Base-by-base conservation (phyloP, 2,113 vertebrate genomes). In the Struthio camelus region DNA sequence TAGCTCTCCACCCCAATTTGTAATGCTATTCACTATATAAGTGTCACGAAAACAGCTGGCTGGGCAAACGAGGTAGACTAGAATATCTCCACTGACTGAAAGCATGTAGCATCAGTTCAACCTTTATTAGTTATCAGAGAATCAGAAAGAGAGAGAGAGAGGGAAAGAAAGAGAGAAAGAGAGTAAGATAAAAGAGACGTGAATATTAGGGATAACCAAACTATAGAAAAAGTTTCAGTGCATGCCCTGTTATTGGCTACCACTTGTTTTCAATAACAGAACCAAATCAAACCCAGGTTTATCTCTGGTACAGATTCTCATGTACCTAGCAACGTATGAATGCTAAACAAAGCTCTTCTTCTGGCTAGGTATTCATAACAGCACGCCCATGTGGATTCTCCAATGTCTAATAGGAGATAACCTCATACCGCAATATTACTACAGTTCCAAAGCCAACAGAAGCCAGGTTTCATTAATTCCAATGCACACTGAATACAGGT, bases 11-110 rank as follows among this genome's bases (percentile, higher is more conserved):
- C 11, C 19, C 67, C 48, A 42, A 30, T 85, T 85, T 46, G 40
- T 34, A 58, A 67, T 0, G 6, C 24, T 44, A 36, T 25, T 66
- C n/a, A 56, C 67, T 32, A 50, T 0, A 50, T 0, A 1, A 76
- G 38, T 76, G 86, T 46, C 12, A 51, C n/a, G 18, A 65, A 65
- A 80, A 66, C 17, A 65, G 5, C 5, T 75, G 16, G 6, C 15
- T 56, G 61, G 61, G 32, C 10, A 71, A 71, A 66, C 50, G 38
- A 94, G 42, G 30, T 32, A 32, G n/a, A 30, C 27, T 59, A 78
- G 25, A 50, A 14, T 54, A 79, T 59, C 71, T 71, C 58, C 70
- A 34, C 38, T 75, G 50, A 16, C 6, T 54, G n/a, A 62, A 28
- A 50, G 38, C 38, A 70, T 11, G 30, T 54, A 83, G 38, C 44